Evolutionary conservation across 1,140 invertebrate genomes (phyloP), one percentile per base, ranked within the genome.

Genomic region (Halyomorpha halys): DNA sequence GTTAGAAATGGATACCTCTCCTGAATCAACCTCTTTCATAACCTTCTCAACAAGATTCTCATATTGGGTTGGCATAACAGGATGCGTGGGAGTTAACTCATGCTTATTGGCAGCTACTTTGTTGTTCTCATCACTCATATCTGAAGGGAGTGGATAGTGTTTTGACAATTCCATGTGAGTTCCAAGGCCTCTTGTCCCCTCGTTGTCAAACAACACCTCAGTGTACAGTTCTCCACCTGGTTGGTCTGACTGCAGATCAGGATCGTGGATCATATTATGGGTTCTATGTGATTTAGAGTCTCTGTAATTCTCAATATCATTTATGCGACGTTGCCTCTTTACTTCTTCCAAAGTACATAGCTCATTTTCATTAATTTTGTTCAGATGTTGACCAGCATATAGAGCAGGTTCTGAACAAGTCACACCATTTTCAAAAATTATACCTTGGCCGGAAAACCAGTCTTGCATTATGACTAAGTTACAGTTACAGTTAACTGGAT

Each of bases 401-500:
- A 66, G 25, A 21, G 59, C 14, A 16, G 70, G 70, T 44, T 59
- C 65, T 8, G 44, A 15, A 68, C 70, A 71, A 21, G 64, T 64
- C 2, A 70, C 62, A 18, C 66, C 66, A 25, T 69, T 67, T 59
- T 67, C 67, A 34, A 71, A 68, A 18, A 67, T 62, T 5, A 67
- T 51, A 16, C 65, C 68, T 45, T 54, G 34, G 13, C 67, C 67
- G 11, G 70, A 71, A 16, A 71, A 62, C 63, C 65, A 66, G 59
- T 70, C 68, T 62, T 71, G 68, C 19, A 71, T 53, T 23, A 68
- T 60, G 34, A 71, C 39, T 19, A 71, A 62, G 44, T 59, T 49
- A 49, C 70, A 71, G n/a, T 68, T 67, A 63, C 70, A 71, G 60
- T 71, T 69, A 23, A 71, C 63, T 2, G 68, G 68, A 53, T 71